Base-by-base conservation (phyloP, 92 coral and sea anemone species). In the Meandrina meandrites region DNA sequence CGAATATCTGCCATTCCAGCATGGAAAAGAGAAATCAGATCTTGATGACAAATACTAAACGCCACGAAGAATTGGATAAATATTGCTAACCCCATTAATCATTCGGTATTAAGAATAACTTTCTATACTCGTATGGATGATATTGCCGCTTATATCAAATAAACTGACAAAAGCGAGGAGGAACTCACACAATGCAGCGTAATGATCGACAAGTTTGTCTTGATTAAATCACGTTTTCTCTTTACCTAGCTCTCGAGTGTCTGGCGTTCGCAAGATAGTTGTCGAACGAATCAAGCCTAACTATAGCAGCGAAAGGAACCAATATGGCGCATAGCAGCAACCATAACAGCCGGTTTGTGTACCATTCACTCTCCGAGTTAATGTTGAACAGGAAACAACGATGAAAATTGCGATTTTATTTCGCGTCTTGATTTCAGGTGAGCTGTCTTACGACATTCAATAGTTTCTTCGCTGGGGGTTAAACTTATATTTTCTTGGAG, bases 201-300 rank as follows among this genome's bases (percentile, higher is more conserved):
- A 69, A 18, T 67, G 30, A 40, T 19, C 16, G n/a, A 68, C 5
- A 6, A 42, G 40, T 35, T 42, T 45, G 1, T 0, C 1, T 6
- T 45, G 75, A 85, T 64, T 47, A 48, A 24, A 45, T 45, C 0
- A 0, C 48, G 64, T 85, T 35, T 85, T 85, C 88, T 85, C 88
- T 36, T 27, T 27, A 77, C 75, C 45, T 28, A 12, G 8, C 45
- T 15, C 22, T 42, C 58, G 27, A 45, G 50, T n/a, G 16, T 24
- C 58, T 19, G 64, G 62, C 88, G 60, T 75, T 85, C 60, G 64
- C 28, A 2, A 27, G 48, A 85, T 85, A 3, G 60, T 64, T 76
- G 19, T 27, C 66, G 75, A 45, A 62, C 88, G 66, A 57, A 85
- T 85, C 88, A 85, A 48, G 67, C 88, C 88, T 77, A 85, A 77